These are phyloP conservation scores for Actinia tenebrosa DNA, from an alignment of 64 coral and sea anemone genomes.

Conservation along the genomic window DNA sequence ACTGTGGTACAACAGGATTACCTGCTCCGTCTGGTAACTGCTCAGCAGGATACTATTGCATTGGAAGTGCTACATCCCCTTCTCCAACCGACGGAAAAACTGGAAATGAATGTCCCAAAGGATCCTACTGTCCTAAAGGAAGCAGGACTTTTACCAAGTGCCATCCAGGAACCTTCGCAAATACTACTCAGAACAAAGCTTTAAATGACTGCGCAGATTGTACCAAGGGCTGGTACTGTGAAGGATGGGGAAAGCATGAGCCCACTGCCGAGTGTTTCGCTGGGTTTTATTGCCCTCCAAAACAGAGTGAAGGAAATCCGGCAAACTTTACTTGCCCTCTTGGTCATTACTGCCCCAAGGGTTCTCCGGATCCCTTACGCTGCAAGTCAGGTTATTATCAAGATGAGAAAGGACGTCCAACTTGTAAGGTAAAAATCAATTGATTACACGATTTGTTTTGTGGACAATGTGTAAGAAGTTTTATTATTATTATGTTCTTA, in stretches of 20 bases:
- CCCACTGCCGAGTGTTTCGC: conserved; percentile 68
- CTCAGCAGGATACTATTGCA: conserved; percentile 81
- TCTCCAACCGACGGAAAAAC: conserved; percentile 66
- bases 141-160: conserved; percentile 61
- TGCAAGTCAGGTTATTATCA: conserved; percentile 89
- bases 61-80: conserved; percentile 34
- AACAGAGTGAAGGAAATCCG: conserved; percentile 66
- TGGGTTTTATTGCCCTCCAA: conserved; percentile 84
- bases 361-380: conserved; percentile 65
- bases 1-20: conserved; percentile 46
- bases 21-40: conserved; percentile 62
- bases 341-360: conserved; percentile 75
- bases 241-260: conserved; percentile 59
- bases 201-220: conserved; percentile 65
- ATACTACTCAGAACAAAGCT: conserved; percentile 65
- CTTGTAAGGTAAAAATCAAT: conserved; percentile 60
- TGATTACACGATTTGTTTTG: too few species aligned
- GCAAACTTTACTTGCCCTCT: conserved; percentile 57
- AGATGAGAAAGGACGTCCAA: conserved; percentile 43
- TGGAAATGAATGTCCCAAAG: conserved; percentile 79
- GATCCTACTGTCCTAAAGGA: conserved; percentile 63
- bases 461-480: too few species aligned
- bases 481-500: not conserved
- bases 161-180: conserved; percentile 84
- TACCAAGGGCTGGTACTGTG: conserved; percentile 66